Conservation (phyloP, 53 echinoderm and acorn worm species). For the Henricia sp. region DNA sequence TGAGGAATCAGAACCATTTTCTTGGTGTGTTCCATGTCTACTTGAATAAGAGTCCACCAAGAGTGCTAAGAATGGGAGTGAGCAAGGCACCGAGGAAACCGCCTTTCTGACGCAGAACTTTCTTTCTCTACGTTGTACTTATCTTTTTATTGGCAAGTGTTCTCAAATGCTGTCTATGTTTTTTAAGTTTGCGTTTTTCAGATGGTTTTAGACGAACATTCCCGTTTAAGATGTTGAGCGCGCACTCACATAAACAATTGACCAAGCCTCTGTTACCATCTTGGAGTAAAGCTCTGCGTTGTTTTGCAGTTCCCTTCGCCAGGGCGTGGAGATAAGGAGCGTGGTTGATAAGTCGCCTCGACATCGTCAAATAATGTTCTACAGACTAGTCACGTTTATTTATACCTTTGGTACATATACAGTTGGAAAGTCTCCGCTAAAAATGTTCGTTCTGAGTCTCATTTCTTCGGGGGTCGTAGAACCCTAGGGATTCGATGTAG, state of each 20-base stretch:
- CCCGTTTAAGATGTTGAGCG: not conserved
- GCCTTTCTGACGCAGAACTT: slow-evolving; percentile 45
- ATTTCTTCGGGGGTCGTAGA: slow-evolving; percentile 60
- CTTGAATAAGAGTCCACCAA: slow-evolving; percentile 33
- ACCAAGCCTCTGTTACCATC: slow-evolving; percentile 60
- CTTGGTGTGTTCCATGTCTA: slow-evolving; percentile 63
- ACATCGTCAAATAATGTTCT: slow-evolving; percentile 23
- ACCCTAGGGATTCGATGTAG: slow-evolving; percentile 49
- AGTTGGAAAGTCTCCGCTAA: slow-evolving; percentile 50
- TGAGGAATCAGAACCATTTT: too few species aligned
- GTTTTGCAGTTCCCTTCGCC: slow-evolving; percentile 55
- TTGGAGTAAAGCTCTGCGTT: slow-evolving; percentile 60
- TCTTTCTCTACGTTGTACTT: slow-evolving; percentile 60
- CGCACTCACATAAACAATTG: slow-evolving; percentile 50
- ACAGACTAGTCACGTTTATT: not conserved
- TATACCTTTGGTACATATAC: slow-evolving; percentile 56
- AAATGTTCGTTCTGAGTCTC: slow-evolving; percentile 65
- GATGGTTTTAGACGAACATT: slow-evolving; percentile 57
- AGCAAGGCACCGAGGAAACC: slow-evolving; percentile 8
- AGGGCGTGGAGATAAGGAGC: slow-evolving; percentile 62
- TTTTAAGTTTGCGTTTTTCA: too few species aligned
- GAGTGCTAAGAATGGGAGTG: slow-evolving; percentile 16
- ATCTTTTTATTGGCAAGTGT: slow-evolving; percentile 53
- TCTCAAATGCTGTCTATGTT: slow-evolving; percentile 47
- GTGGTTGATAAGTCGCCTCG: slow-evolving; percentile 41